Evolutionary conservation across 2,888 invertebrate genomes (phyloP).

Genomic region (Luperina nickerlii): DNA sequence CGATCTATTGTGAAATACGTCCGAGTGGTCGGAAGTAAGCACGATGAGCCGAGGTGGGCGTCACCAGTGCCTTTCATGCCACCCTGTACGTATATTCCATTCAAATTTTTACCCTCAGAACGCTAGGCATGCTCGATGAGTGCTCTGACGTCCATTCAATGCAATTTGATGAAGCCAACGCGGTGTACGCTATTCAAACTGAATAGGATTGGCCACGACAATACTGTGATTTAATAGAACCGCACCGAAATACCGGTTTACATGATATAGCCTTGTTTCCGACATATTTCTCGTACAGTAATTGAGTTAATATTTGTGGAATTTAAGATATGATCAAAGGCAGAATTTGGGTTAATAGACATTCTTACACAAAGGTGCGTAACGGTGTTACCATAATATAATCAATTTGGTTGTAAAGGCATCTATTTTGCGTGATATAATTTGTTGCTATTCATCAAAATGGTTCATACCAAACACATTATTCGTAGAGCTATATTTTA

Average conservation of each 20-base stretch:
- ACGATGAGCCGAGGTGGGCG: conserved; percentile 73
- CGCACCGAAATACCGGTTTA: conserved; percentile 77
- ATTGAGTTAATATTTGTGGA: conserved; percentile 62
- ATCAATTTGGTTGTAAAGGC: conserved; percentile 42
- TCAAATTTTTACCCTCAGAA: conserved; percentile 89
- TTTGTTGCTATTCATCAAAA: conserved; percentile 13
- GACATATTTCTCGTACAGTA: conserved; percentile 62
- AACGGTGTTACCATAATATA: conserved; percentile 47
- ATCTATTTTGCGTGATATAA: conserved; percentile 29
- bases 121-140: conserved; percentile 83
- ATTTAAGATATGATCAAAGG: conserved; percentile 67
- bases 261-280: conserved; percentile 60
- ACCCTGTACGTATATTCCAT: conserved; percentile 83
- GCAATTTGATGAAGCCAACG: conserved; percentile 89
- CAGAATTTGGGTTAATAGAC: conserved; percentile 51
- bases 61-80: conserved; percentile 71
- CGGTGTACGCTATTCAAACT: conserved; percentile 83
- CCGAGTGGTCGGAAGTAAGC: conserved; percentile 86
- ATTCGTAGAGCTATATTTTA: conserved; percentile 7
- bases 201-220: conserved; percentile 86
- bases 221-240: conserved; percentile 86
- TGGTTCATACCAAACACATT: conserved; percentile 29
- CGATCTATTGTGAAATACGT: conserved; percentile 82
- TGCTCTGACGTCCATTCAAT: conserved; percentile 87
- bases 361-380: conserved; percentile 51